These are phyloP conservation scores for Lymantria monacha DNA, from an alignment of 2,888 invertebrate genomes.

Conservation along the genomic window DNA sequence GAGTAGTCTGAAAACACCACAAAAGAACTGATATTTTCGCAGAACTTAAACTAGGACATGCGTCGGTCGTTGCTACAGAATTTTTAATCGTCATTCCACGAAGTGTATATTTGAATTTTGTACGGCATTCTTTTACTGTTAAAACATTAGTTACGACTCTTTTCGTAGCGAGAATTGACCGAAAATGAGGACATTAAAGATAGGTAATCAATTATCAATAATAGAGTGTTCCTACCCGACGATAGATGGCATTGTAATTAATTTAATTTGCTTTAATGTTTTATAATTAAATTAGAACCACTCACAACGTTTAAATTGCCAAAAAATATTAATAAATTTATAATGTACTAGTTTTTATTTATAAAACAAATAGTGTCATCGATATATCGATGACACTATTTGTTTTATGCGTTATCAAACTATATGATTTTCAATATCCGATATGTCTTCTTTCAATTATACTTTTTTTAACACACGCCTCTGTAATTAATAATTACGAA, in stretches of 20 bases:
- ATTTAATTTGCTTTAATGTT: neutral
- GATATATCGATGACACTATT: neutral
- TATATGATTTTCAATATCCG: too few relatives aligned
- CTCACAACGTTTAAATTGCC: too few relatives aligned
- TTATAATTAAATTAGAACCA: too few relatives aligned
- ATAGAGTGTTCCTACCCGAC: constrained; percentile 57
- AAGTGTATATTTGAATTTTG: constrained; percentile 44
- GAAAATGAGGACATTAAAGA: constrained; percentile 57
- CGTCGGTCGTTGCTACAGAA: constrained; percentile 47
- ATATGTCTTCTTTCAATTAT: neutral
- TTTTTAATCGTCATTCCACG: constrained; percentile 57
- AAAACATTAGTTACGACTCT: neutral
- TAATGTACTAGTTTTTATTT: neutral
- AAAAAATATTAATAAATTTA: too few relatives aligned
- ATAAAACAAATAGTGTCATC: neutral
- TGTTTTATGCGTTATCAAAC: neutral
- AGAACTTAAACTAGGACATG: constrained; percentile 68
- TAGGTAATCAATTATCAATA: constrained; percentile 39
- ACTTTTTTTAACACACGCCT: neutral
- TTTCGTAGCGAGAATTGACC: constrained; percentile 48
- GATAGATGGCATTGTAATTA: constrained; percentile 60
- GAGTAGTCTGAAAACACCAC: constrained; percentile 51
- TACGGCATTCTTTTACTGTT: constrained; percentile 19
- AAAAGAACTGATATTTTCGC: constrained; percentile 66
- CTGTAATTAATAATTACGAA: constrained; percentile 27